Evolutionary conservation across 2,888 invertebrate species (phyloP), one percentile per base, ranked within the genome.

Genomic region (Clepsis dumicolana): DNA sequence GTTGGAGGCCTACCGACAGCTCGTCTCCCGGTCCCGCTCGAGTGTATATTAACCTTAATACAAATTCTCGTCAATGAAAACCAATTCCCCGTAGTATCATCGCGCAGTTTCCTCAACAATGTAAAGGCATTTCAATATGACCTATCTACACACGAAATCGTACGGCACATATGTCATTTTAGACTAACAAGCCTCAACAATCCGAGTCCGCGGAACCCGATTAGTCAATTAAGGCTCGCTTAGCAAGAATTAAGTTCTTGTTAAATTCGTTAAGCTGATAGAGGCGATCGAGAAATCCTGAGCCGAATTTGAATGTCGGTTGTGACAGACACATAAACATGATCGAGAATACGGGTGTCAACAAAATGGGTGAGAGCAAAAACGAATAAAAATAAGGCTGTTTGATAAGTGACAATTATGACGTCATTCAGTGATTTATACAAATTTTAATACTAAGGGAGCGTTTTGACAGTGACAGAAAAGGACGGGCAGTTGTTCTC

Each of bases 191-290:
- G 25, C n/a, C 16, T n/a, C 4, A 29, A 61, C 59, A 65, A 60
- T 65, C 32, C 32, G 53, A 16, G 29, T 50, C 44, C n/a, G 48
- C 59, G 48, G 24, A 53, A 50, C 53, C 57, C 70, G 65, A 72
- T 73, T 73, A 71, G 71, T 71, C 72, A 72, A 73, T 73, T 73
- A 73, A 70, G 68, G 64, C 60, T 61, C 60, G 61, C 61, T 62
- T 62, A 65, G 50, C 65, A 61, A 66, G 70, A 72, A 72, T 71
- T 70, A 66, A 65, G 71, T 72, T 67, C 57, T 60, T 69, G 71
- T 64, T 74, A 71, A 71, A 71, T 61, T 66, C 64, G 70, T 70
- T 65, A 69, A 48, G 57, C 56, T 16, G 70, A 52, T 68, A 69
- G 65, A 29, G 68, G 21, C 44, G 32, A 41, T 18, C 32, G 54